phyloP scores from a whole-genome alignment of 1,140 invertebrate species.

The Diabrotica undecimpunctata region DNA sequence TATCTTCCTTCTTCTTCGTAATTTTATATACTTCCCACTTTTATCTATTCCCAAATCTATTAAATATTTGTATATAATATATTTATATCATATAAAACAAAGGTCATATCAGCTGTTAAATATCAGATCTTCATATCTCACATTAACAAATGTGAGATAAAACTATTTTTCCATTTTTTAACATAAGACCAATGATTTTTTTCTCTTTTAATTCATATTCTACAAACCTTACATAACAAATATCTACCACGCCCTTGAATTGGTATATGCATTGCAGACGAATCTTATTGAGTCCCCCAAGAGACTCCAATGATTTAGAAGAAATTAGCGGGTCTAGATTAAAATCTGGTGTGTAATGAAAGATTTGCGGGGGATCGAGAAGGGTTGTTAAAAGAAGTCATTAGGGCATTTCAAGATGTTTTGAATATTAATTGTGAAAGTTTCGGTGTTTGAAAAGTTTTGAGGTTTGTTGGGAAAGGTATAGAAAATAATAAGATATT shows the following conservation, averaged over 20 bases:
- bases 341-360: slow-evolving; percentile 12
- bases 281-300: slow-evolving; percentile 8
- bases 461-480: not conserved
- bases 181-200: too few relatives aligned
- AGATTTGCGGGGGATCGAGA: not conserved
- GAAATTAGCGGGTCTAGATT: slow-evolving; percentile 14
- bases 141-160: too few relatives aligned
- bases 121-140: too few relatives aligned
- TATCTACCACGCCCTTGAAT: not conserved
- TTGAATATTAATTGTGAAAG: slow-evolving; percentile 3
- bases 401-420: slow-evolving; percentile 2
- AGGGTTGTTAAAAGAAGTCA: slow-evolving; percentile 2
- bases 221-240: not conserved
- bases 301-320: slow-evolving; percentile 5
- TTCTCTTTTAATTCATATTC: too few relatives aligned
- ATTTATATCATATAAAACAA: too few relatives aligned
- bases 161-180: too few relatives aligned
- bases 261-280: not conserved
- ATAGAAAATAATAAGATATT: too few relatives aligned
- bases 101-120: too few relatives aligned
- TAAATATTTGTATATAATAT: too few relatives aligned
- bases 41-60: too few relatives aligned
- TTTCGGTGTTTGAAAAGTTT: not conserved
- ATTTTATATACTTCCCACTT: too few relatives aligned
- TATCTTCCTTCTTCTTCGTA: too few relatives aligned